These are phyloP conservation scores for Drosophila borealis DNA, from an alignment of 2,888 invertebrate species.

Conservation along the genomic window DNA sequence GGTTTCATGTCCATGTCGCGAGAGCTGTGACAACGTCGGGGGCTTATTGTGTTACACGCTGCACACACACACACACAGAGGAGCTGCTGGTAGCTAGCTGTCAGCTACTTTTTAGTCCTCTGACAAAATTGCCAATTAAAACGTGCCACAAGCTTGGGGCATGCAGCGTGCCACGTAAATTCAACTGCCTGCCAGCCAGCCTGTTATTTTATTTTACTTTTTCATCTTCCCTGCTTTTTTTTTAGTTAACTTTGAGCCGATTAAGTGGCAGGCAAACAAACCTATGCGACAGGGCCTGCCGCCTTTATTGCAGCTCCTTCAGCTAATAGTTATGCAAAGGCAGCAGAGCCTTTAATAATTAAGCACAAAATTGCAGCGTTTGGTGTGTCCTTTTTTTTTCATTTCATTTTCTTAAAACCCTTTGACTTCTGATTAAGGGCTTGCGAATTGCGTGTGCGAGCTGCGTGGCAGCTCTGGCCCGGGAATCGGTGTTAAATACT, in stretches of 20 bases:
- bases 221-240: constrained; percentile 20
- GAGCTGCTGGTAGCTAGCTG: constrained; percentile 36
- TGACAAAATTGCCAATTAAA: constrained; percentile 76
- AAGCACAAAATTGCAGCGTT: constrained; percentile 58
- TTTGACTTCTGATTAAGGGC: constrained; percentile 30
- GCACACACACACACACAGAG: constrained; percentile 38
- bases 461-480: constrained; percentile 1
- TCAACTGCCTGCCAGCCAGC: constrained; percentile 11
- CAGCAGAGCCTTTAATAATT: constrained; percentile 58
- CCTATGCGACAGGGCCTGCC: constrained; percentile 18
- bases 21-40: constrained; percentile 43
- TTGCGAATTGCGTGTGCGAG: constrained; percentile 14
- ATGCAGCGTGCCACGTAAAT: constrained; percentile 25
- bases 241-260: constrained; percentile 76
- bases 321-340: constrained; percentile 45
- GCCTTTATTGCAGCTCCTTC: constrained; percentile 17
- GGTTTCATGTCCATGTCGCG: constrained; percentile 59
- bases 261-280: constrained; percentile 74
- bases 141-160: constrained; percentile 72
- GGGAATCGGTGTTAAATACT: constrained; percentile 17
- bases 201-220: constrained; percentile 14
- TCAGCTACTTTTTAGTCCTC: constrained; percentile 68
- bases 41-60: constrained; percentile 76
- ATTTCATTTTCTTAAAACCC: constrained; percentile 10
- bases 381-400: constrained; percentile 16